Conservation (phyloP, 1,140 invertebrate species). For the Drosophila tristis region DNA sequence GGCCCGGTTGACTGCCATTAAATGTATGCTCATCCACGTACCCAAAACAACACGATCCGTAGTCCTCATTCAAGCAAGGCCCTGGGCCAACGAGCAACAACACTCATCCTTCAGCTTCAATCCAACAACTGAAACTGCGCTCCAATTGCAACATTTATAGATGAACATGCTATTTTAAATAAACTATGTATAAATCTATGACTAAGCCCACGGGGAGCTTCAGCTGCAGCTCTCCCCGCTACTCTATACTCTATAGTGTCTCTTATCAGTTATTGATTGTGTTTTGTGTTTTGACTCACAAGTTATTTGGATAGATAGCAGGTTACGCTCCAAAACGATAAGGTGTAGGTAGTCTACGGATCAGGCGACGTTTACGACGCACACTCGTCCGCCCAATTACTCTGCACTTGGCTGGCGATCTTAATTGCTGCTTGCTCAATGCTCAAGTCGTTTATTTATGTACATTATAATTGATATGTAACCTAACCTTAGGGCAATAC, state of each 20-base stretch:
- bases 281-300: constrained; percentile 21
- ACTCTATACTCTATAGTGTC: too few relatives aligned
- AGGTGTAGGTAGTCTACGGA: constrained; percentile 28
- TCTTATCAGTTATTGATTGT: constrained; percentile 46
- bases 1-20: constrained; percentile 20
- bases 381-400: constrained; percentile 31
- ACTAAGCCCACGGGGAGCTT: constrained; percentile 26
- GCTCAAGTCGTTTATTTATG: constrained; percentile 45
- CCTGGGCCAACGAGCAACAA: constrained; percentile 31
- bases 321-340: constrained; percentile 44
- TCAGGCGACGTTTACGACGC: constrained; percentile 54
- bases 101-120: constrained; percentile 27
- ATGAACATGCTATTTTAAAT: constrained; percentile 78
- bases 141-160: constrained; percentile 61
- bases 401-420: constrained; percentile 55
- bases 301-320: constrained; percentile 3
- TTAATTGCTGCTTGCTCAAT: constrained; percentile 34
- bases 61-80: constrained; percentile 23
- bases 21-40: constrained; percentile 40
- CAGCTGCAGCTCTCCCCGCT: too few relatives aligned
- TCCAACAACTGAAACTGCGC: constrained; percentile 47
- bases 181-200: constrained; percentile 76
- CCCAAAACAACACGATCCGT: constrained; percentile 16
- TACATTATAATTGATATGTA: constrained; percentile 49
- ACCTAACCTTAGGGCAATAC: constrained; percentile 41